phyloP scores from a whole-genome alignment of 2,888 invertebrate genomes.

The Hypselothyrea guttata region DNA sequence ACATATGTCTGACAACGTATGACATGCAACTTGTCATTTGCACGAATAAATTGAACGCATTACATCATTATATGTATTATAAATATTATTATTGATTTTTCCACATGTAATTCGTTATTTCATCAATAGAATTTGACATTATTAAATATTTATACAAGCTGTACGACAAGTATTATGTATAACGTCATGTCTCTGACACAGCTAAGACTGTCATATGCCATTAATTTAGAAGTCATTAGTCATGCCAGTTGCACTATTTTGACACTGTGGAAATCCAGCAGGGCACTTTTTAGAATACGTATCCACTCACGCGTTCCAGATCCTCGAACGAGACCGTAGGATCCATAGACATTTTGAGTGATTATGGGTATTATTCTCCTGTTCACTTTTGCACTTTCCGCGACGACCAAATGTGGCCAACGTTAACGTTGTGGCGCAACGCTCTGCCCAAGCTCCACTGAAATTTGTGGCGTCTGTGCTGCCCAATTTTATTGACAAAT shows the following conservation, averaged over 20 bases:
- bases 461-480: slow-evolving; percentile 60
- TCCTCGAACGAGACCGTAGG: slow-evolving; percentile 79
- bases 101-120: too few species aligned
- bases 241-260: background rate
- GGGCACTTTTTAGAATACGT: background rate
- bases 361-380: background rate
- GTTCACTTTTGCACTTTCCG: slow-evolving; percentile 22
- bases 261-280: background rate
- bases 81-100: too few species aligned
- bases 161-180: too few species aligned
- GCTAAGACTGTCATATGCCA: too few species aligned
- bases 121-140: too few species aligned
- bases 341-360: slow-evolving; percentile 74
- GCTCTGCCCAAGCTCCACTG: slow-evolving; percentile 76
- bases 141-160: too few species aligned
- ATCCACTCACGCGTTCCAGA: slow-evolving; percentile 77
- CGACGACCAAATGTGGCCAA: slow-evolving; percentile 40
- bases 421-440: slow-evolving; percentile 65
- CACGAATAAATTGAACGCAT: too few species aligned
- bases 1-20: too few species aligned
- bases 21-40: too few species aligned
- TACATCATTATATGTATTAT: too few species aligned
- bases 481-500: slow-evolving; percentile 78
- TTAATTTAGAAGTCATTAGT: too few species aligned
- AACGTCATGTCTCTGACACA: too few species aligned